Conservation (phyloP, 2,888 invertebrate genomes). For the Lymantria monacha region DNA sequence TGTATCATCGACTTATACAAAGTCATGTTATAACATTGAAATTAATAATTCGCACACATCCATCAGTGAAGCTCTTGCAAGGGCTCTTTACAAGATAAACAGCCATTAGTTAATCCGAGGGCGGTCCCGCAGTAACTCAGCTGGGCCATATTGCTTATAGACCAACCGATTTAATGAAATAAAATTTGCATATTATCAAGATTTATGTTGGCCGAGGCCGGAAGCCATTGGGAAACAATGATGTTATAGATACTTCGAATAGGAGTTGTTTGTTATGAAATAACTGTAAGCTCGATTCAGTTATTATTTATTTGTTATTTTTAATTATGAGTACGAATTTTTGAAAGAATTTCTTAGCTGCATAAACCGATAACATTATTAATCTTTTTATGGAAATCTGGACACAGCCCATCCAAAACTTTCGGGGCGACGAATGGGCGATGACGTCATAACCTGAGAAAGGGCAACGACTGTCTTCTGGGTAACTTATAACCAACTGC, state of each 20-base stretch:
- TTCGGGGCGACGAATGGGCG: too few species aligned
- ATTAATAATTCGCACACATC: constrained; percentile 67
- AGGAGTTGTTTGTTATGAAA: constrained; percentile 40
- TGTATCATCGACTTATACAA: constrained; percentile 12
- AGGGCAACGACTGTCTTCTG: too few species aligned
- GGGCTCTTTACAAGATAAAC: constrained; percentile 77
- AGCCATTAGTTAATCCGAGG: constrained; percentile 80
- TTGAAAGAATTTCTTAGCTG: too few species aligned
- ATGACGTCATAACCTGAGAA: too few species aligned
- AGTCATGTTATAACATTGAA: constrained; percentile 34
- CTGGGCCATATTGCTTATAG: constrained; percentile 72
- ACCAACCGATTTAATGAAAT: constrained; percentile 79
- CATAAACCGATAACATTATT: too few species aligned
- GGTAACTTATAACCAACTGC: too few species aligned
- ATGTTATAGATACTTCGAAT: constrained; percentile 50
- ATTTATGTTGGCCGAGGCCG: constrained; percentile 61
- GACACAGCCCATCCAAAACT: too few species aligned
- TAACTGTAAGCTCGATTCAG: constrained; percentile 28
- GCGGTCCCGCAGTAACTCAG: constrained; percentile 72
- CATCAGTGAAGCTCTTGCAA: constrained; percentile 45
- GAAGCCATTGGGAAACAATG: constrained; percentile 68
- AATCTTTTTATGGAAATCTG: too few species aligned
- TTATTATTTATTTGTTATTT: constrained; percentile 22
- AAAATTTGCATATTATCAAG: constrained; percentile 80
- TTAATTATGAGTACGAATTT: constrained; percentile 17